Conservation (phyloP, 1,140 invertebrate genomes). For the Babylonia areolata region DNA sequence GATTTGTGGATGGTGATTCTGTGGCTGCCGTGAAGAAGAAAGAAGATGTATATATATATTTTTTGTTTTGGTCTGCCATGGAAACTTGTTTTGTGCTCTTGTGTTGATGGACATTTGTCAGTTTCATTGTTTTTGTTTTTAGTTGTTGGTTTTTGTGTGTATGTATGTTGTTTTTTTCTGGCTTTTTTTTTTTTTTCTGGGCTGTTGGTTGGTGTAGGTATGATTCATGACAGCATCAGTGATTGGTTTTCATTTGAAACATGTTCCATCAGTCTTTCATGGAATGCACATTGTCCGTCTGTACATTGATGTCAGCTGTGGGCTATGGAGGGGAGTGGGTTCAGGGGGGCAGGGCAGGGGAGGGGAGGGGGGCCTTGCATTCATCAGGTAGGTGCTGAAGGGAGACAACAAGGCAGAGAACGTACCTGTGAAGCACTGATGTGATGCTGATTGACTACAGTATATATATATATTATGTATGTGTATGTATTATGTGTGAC, state of each 20-base stretch:
- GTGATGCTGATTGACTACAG: background rate
- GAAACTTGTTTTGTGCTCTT: background rate
- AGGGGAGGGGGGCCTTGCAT: background rate
- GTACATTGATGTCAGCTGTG: background rate
- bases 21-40: no score
- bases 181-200: background rate
- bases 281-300: background rate
- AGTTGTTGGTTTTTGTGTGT: background rate
- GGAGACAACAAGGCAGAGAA: background rate
- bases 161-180: no score
- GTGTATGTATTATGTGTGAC: no score
- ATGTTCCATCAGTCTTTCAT: slow-evolving; percentile 17
- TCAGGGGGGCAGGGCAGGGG: no score
- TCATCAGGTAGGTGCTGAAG: background rate
- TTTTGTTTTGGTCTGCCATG: background rate
- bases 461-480: no score
- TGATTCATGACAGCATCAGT: background rate
- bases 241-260: background rate
- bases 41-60: no score
- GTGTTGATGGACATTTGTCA: background rate
- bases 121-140: background rate
- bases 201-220: background rate
- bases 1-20: no score
- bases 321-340: no score
- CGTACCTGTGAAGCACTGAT: background rate